Percentiles rank a stretch among this genome's conserved stretches.
phyloP scores from a whole-genome alignment of 2,797 vertebrate genomes.

The Trachurus trachurus region DNA sequence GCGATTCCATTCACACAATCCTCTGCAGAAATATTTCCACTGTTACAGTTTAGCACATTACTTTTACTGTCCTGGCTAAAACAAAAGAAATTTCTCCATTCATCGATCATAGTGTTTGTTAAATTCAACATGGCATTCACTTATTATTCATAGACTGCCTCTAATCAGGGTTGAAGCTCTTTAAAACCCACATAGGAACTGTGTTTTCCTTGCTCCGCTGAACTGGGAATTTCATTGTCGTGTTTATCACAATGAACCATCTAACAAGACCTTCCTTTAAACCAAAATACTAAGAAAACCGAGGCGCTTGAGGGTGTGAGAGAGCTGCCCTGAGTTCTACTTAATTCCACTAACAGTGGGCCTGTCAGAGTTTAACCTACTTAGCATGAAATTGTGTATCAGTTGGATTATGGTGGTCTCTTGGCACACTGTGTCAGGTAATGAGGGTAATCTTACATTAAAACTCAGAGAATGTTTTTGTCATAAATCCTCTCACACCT shows the following conservation, averaged over 20 bases:
- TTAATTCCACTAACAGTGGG: slow-evolving; percentile 9
- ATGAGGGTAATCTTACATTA: slow-evolving; percentile 69
- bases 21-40: slow-evolving; percentile 7
- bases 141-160: not conserved
- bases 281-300: not conserved
- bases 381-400: slow-evolving; percentile 54
- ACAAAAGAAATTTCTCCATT: not conserved
- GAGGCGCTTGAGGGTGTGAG: not conserved
- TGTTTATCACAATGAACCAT: not conserved
- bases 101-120: not conserved
- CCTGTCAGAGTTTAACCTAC: slow-evolving; percentile 66
- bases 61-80: not conserved
- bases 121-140: not conserved
- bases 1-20: slow-evolving; percentile 28
- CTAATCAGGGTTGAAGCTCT: not conserved
- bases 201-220: not conserved
- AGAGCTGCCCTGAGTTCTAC: not conserved
- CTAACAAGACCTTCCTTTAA: not conserved
- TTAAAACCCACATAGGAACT: not conserved
- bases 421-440: slow-evolving; percentile 24
- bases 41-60: not conserved
- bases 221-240: not conserved
- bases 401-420: slow-evolving; percentile 40
- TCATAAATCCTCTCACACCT: slow-evolving; percentile 52
- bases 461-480: slow-evolving; percentile 43